Percentiles rank a stretch among this genome's conserved stretches.
phyloP scores from a whole-genome alignment of 1,140 invertebrate species.

The Zaprionus africanus region DNA sequence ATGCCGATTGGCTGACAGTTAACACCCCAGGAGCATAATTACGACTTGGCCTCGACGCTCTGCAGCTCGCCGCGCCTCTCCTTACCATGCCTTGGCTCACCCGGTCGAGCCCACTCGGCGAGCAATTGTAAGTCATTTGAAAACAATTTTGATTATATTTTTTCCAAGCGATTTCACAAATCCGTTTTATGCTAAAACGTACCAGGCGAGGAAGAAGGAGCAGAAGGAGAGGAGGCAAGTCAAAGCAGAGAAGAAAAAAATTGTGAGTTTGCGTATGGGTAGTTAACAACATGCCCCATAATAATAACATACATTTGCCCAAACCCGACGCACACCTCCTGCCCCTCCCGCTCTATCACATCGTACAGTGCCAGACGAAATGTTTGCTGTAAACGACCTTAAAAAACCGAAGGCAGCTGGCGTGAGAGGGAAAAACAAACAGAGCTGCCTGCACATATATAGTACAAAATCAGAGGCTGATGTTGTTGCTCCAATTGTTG shows the following conservation, averaged over 20 bases:
- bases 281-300: conserved; percentile 82
- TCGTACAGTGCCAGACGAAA: conserved; percentile 48
- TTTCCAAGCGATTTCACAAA: conserved; percentile 82
- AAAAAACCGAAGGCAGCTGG: conserved; percentile 57
- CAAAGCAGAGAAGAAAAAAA: conserved; percentile 23
- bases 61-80: neutral
- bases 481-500: conserved; percentile 14
- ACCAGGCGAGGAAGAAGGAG: conserved; percentile 1
- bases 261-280: conserved; percentile 77
- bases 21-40: conserved; percentile 78
- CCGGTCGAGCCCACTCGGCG: conserved; percentile 16
- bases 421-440: conserved; percentile 67
- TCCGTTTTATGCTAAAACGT: conserved; percentile 73
- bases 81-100: neutral
- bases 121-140: conserved; percentile 81
- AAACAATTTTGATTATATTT: conserved; percentile 83
- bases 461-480: conserved; percentile 66
- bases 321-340: neutral
- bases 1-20: conserved; percentile 77
- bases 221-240: neutral
- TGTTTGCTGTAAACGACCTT: conserved; percentile 82
- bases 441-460: conserved; percentile 62
- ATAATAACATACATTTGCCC: conserved; percentile 79
- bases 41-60: conserved; percentile 24
- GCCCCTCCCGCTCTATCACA: neutral